Evolutionary conservation across 2,888 invertebrate genomes (phyloP), one percentile per base, ranked within the genome.

Genomic region (Deroplatys truncata): DNA sequence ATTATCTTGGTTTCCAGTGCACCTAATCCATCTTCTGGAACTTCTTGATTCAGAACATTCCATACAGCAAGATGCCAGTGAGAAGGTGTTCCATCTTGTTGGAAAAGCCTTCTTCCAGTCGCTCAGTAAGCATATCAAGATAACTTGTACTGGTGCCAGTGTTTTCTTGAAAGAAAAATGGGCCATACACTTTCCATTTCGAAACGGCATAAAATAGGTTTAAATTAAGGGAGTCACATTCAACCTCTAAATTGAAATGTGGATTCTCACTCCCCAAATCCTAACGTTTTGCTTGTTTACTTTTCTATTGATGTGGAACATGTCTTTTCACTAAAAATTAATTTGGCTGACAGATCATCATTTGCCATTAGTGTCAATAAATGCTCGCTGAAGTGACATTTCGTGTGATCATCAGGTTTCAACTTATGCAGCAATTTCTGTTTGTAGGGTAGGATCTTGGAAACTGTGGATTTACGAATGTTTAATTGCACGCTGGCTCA

Each of bases 101-200:
- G 31, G 16, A 85, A 85, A 85, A 85, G 85, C 31, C 25, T 85
- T 28, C 9, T 8, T 29, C 28, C 85, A 85, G 85, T 35, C 31
- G 31, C 31, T 85, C 35, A 85, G 85, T 85, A 35, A 29, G 16
- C 85, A 85, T 85, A 85, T 85, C 16, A 15, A 85, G 85, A 85
- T 85, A 35, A 85, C 85, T 85, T 25, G 28, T 35, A 29, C 31
- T 35, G 43, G 85, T 85, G n/a, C 28, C 43, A 43, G 85, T 85
- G 43, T 85, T 85, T n/a, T 85, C 31, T 85, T 35, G 43, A 43
- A 85, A 85, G 85, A 29, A 85, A 43, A 15, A 85, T 85, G 85
- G 16, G 85, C 85, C 85, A 85, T 85, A 85, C 16, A 85, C 85
- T 28, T 85, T 85, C 85, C n/a, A 35, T 85, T 85, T 85, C 28